Percentiles rank a stretch among this genome's conserved stretches.
These are phyloP conservation scores for Pelusios castaneus DNA, from an alignment of 2,113 vertebrate species.

Conservation along the genomic window DNA sequence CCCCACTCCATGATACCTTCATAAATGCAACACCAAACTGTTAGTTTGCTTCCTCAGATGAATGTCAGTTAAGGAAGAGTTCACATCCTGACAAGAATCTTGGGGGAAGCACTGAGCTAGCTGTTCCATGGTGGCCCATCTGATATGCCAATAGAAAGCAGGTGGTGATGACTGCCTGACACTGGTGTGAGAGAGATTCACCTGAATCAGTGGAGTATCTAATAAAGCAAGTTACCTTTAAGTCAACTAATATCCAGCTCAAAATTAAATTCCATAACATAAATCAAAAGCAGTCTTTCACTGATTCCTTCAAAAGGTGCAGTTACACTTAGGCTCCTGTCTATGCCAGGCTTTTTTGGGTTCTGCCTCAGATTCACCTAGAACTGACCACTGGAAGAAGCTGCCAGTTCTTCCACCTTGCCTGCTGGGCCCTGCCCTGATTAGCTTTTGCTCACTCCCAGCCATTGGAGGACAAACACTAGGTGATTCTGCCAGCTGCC, in stretches of 20 bases:
- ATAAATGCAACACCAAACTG: accelerated
- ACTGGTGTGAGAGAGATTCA: not conserved
- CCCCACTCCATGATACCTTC: accelerated
- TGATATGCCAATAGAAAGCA: not conserved
- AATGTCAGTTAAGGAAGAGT: not conserved
- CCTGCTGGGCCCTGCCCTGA: not conserved
- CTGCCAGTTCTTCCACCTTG: not conserved
- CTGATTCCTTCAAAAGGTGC: not conserved
- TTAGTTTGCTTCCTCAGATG: not conserved
- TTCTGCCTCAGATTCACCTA: not conserved
- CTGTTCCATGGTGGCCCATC: not conserved
- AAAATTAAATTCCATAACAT: not conserved
- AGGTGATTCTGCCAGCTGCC: not conserved
- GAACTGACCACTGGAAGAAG: not conserved
- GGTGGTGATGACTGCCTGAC: not conserved
- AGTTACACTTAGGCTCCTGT: not conserved
- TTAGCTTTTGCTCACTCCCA: not conserved
- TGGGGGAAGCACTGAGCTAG: not conserved
- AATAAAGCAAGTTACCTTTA: not conserved
- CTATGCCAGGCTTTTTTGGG: not conserved
- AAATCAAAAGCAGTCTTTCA: not conserved
- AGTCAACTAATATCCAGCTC: not conserved
- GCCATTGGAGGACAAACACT: not conserved
- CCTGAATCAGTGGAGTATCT: not conserved
- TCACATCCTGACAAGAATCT: not conserved